Base-by-base conservation (phyloP, 1,140 invertebrate species). In the Apocrypta bakeri region DNA sequence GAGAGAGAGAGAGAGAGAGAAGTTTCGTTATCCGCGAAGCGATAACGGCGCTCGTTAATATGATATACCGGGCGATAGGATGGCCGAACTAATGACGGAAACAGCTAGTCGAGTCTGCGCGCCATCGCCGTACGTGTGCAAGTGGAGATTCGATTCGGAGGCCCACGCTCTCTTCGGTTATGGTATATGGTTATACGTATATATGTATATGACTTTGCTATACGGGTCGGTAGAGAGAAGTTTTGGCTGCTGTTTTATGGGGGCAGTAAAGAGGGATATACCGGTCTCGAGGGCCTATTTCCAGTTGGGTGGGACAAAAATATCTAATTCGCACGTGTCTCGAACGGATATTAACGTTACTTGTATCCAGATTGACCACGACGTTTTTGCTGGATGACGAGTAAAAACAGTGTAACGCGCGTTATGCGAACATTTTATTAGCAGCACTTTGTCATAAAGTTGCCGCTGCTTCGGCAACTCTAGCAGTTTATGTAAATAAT, bases 41-140 rank as follows among this genome's bases (percentile, higher is more conserved):
- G 81, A 75, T 77, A 78, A 82, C 81, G 75, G 81, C 9, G n/a
- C 81, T 77, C 74, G 81, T 82, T 82, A 82, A 82, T 82, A 82
- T 78, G 81, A 82, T 82, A 82, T 78, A 82, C 81, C 74, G 81
- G 33, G 66, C 75, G 81, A 82, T 82, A 72, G 48, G 40, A 63
- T 77, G 68, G 74, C 75, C 68, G 68, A 78, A 76, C 81, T 82
- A 77, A 81, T 81, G 63, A 76, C 33, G 69, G 33, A 37, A 42
- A n/a, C 21, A 66, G 63, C 40, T 9, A 25, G 21, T 21, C 27
- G 11, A 27, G 27, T 12, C 11, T 1, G 9, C 12, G 6, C 12
- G 6, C n/a, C n/a, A n/a, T n/a, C 9, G 9, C 33, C 21, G 72
- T 56, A 33, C 25, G 33, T 74, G 72, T 31, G 42, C 33, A 21